A percentile compares a stretch with the other conserved stretches of the same genome.
Evolutionary conservation across 2,797 vertebrate species (phyloP).

Genomic region (Sternotherus odoratus): DNA sequence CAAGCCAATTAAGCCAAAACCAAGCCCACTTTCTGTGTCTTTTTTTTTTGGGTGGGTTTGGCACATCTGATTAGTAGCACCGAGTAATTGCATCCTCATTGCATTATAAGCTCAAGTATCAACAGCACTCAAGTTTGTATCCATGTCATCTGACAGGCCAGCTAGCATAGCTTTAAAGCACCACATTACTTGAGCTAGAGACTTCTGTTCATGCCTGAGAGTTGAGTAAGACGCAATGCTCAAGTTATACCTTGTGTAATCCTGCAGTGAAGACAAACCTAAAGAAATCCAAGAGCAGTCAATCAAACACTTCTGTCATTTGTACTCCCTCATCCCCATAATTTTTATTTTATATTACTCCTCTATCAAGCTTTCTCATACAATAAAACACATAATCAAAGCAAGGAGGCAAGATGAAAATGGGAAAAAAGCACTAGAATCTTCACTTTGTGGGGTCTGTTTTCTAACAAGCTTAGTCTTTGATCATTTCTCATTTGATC

Average conservation of each 20-base stretch:
- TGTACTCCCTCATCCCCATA: conserved; percentile 16
- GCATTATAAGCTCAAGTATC: not conserved
- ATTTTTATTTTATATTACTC: conserved; percentile 42
- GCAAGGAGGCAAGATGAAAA: conserved; percentile 61
- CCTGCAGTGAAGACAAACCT: not conserved
- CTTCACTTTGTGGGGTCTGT: conserved; percentile 35
- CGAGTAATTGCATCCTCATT: not conserved
- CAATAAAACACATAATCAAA: conserved; percentile 76
- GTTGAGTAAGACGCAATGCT: not conserved
- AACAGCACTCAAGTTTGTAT: not conserved
- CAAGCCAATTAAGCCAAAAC: no score
- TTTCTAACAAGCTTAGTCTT: conserved; percentile 70
- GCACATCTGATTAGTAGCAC: not conserved
- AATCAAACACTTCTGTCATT: conserved; percentile 23
- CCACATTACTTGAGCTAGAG: conserved; percentile 8
- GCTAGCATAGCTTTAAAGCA: not conserved
- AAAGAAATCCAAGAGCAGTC: not conserved
- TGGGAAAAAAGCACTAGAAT: conserved; percentile 54
- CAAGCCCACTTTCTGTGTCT: no score
- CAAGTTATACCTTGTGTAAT: not conserved
- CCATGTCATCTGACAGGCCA: not conserved
- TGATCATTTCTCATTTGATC: conserved; percentile 80
- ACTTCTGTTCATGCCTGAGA: not conserved
- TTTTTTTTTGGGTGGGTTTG: no score
- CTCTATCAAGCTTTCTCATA: conserved; percentile 41